Base-by-base conservation (phyloP, 2,113 vertebrate species). In the Gasterosteus nipponicus region DNA sequence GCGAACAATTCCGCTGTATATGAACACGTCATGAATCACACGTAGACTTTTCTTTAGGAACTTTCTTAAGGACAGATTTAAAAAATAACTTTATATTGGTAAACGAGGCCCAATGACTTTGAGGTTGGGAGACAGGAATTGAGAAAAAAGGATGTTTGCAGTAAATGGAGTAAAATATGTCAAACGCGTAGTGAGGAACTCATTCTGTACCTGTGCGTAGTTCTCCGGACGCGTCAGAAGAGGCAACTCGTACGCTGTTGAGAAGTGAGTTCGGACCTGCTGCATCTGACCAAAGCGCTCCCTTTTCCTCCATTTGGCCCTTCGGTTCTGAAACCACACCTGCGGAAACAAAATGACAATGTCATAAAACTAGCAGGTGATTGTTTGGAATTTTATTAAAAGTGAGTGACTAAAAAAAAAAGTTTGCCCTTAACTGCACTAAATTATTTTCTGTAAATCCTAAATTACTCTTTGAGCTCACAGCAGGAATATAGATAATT, bases 231-330 rank as follows among this genome's bases (percentile, higher is more conserved):
- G 94, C 16, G 98, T 97, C 80, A 99, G 95, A 42, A 99, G 95
- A 8, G 98, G 98, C 84, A 99, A 91, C 92, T 99, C 97, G 0
- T 99, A 99, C 67, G 97, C 95, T 0, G 97, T 95, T 72, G 98
- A 97, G 94, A 99, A 99, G 88, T 99, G 98, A 5, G 97, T 99
- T 31, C 98, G 96, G 81, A 99, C 98, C 92, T 99, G 98, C 91
- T 99, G 98, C 97, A 99, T 99, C 92, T 99, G 98, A 10, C 98
- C 98, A 0, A 99, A 99, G 18, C 98, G 94, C 74, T 99, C 98
- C 82, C 98, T 89, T 93, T 99, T 99, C 81, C 98, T 96, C 98
- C 98, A 99, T 71, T 99, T 99, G 0, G 98, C 98, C 82, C 98
- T 89, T 31, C 98, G 95, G 91, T 99, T 99, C 93, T 99, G 98